Percentiles rank a stretch among this genome's conserved stretches.
phyloP scores from a whole-genome alignment of 2,797 vertebrate genomes.

The Borostomias antarcticus region DNA sequence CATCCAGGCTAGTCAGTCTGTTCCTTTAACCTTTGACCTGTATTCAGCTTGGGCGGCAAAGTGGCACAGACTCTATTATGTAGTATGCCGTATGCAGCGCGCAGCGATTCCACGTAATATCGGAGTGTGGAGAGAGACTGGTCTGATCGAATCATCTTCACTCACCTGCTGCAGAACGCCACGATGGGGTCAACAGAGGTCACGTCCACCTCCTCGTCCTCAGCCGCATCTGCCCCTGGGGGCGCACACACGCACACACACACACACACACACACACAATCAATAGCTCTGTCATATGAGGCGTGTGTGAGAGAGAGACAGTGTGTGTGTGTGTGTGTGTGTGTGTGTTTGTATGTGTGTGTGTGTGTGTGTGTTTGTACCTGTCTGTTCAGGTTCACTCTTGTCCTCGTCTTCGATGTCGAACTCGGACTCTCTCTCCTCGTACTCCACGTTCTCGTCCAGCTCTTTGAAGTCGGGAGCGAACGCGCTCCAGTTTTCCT shows the following conservation, averaged over 20 bases:
- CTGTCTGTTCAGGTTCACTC: slow-evolving; percentile 96
- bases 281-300: background rate
- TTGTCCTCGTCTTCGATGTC: slow-evolving; percentile 98
- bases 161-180: slow-evolving; percentile 97
- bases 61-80: too few relatives aligned
- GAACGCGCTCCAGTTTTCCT: slow-evolving; percentile 99
- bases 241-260: slow-evolving; percentile 7
- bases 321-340: slow-evolving; percentile 10
- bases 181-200: slow-evolving; percentile 95
- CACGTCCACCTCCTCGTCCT: slow-evolving; percentile 97
- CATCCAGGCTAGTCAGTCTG: too few relatives aligned
- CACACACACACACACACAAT: background rate
- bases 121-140: background rate
- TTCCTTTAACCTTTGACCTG: too few relatives aligned
- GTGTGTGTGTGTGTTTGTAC: slow-evolving; percentile 58
- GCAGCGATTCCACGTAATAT: too few relatives aligned
- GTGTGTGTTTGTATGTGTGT: slow-evolving; percentile 1
- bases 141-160: background rate
- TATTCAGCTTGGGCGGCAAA: too few relatives aligned
- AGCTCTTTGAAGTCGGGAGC: slow-evolving; percentile 98
- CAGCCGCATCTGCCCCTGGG: slow-evolving; percentile 92
- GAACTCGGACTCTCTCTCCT: slow-evolving; percentile 96
- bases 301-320: background rate
- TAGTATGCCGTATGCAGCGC: too few relatives aligned
- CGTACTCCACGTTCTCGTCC: slow-evolving; percentile 97